phyloP scores from a whole-genome alignment of 2,113 vertebrate species.

The Phyllostomus discolor region DNA sequence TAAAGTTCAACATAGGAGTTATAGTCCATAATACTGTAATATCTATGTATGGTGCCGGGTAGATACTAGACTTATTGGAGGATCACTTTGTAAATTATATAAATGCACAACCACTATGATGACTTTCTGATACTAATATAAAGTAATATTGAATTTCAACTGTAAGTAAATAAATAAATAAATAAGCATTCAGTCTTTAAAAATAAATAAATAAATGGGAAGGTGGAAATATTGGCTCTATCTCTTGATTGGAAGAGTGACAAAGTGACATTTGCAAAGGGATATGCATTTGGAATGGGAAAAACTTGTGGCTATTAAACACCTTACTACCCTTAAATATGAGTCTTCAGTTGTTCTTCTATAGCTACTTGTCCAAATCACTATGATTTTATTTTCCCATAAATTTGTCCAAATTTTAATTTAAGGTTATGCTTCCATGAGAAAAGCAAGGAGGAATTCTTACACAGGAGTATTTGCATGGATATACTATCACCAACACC shows the following conservation, averaged over 20 bases:
- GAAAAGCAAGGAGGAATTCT: background rate
- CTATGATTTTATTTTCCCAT: background rate
- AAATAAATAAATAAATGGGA: background rate
- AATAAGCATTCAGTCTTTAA: too few species aligned
- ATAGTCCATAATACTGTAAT: too few species aligned
- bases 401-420: background rate
- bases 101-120: too few species aligned
- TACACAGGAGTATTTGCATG: background rate
- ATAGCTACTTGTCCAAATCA: background rate
- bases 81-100: background rate
- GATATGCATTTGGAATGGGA: too few species aligned
- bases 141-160: background rate
- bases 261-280: background rate
- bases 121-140: too few species aligned
- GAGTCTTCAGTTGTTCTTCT: background rate
- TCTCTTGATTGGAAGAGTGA: fast-evolving
- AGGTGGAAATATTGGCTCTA: background rate
- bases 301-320: background rate
- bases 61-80: background rate
- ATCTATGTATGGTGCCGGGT: background rate
- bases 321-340: background rate
- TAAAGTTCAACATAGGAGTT: too few species aligned
- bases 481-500: background rate
- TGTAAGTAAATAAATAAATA: background rate
- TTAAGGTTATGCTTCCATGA: background rate